Conservation (phyloP, 2,797 vertebrate species). For the Botia kubotai region DNA sequence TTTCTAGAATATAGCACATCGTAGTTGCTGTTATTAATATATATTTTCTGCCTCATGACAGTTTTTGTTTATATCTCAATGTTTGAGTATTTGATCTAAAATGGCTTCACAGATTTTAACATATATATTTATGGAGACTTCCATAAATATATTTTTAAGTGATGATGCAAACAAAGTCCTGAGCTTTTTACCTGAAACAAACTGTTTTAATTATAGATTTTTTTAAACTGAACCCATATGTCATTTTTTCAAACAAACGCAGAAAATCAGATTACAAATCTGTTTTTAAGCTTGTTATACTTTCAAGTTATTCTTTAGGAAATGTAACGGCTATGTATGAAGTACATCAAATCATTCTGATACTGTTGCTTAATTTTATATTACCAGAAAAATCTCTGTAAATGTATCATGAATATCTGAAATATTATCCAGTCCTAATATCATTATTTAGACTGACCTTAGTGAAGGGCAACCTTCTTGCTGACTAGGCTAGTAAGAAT, state of each 20-base stretch:
- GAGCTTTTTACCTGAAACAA: too few relatives aligned
- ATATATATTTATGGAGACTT: too few relatives aligned
- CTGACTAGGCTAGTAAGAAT: constrained; percentile 60
- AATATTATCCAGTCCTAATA: not conserved
- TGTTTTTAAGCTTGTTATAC: not conserved
- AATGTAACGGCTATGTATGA: not conserved
- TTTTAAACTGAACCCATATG: too few relatives aligned
- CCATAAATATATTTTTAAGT: not conserved
- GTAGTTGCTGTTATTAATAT: too few relatives aligned
- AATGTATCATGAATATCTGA: not conserved
- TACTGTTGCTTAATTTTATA: not conserved
- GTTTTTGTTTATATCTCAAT: not conserved
- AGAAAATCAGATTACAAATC: not conserved
- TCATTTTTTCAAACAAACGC: too few relatives aligned
- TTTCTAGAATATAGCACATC: too few relatives aligned
- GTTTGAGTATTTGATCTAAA: not conserved
- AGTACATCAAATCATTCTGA: not conserved
- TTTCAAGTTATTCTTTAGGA: not conserved
- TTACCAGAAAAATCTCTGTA: not conserved
- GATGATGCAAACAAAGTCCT: not conserved
- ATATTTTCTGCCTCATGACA: too few relatives aligned
- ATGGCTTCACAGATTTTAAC: not conserved
- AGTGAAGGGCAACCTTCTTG: constrained; percentile 55
- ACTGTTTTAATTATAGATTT: too few relatives aligned
- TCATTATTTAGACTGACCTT: constrained; percentile 44